phyloP scores from a whole-genome alignment of 2,797 vertebrate genomes.

The Pterois miles region DNA sequence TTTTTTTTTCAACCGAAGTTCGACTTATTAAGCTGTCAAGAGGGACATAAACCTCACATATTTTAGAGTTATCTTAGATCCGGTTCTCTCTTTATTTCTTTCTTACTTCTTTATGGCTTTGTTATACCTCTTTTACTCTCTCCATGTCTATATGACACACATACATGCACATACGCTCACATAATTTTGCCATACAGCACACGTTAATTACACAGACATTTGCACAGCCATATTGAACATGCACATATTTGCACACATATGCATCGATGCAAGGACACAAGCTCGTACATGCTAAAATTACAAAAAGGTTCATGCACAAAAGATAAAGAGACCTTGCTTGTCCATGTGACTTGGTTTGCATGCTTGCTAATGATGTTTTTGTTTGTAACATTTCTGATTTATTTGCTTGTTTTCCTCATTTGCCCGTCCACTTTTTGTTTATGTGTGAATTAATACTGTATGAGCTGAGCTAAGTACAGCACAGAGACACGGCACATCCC shows the following conservation, averaged over 20 bases:
- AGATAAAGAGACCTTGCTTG: neutral
- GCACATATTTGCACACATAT: conserved; percentile 3
- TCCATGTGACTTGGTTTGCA: conserved; percentile 41
- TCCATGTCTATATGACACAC: neutral
- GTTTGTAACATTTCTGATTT: conserved; percentile 4
- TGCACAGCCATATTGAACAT: neutral
- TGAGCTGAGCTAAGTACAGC: conserved; percentile 12
- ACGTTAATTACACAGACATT: neutral
- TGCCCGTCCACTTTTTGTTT: conserved; percentile 26
- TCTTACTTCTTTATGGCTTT: conserved; percentile 8
- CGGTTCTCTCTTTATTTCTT: conserved; percentile 20
- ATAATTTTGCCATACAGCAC: neutral
- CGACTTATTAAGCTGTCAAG: conserved; percentile 24
- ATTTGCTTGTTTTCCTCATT: conserved; percentile 27
- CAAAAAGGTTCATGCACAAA: neutral
- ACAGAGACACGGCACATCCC: neutral
- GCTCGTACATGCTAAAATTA: neutral
- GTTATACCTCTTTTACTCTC: neutral
- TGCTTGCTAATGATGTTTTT: conserved; percentile 27
- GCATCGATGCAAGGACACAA: neutral
- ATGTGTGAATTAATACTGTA: conserved; percentile 23
- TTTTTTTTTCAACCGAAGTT: neutral
- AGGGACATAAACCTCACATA: neutral
- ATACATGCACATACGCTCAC: neutral
- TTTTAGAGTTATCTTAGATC: conserved; percentile 20